Conservation (phyloP, 2,797 vertebrate genomes). For the Pangasius sanitwongsei region DNA sequence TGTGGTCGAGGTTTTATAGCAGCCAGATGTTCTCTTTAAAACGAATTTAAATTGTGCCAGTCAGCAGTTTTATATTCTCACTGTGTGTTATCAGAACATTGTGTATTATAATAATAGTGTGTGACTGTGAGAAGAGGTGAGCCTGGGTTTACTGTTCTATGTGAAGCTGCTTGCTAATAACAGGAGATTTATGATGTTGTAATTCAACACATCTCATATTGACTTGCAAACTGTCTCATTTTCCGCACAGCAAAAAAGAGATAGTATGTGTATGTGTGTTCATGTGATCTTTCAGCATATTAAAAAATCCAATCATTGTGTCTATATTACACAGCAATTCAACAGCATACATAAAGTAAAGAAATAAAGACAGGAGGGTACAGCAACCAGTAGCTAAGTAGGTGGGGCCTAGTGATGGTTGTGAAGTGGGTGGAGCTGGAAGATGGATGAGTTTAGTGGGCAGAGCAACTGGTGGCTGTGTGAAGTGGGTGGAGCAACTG, state of each 20-base stretch:
- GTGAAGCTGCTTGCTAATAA: background rate
- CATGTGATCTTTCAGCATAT: background rate
- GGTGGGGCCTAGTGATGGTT: background rate
- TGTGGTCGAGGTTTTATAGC: background rate
- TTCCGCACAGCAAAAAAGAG: background rate
- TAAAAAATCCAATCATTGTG: background rate
- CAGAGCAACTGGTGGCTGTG: background rate
- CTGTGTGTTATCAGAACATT: background rate
- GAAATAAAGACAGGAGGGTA: background rate
- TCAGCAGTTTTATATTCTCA: background rate
- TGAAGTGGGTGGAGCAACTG: background rate
- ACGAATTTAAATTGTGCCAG: background rate
- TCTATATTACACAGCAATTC: background rate
- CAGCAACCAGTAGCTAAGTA: background rate
- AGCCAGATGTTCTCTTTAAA: conserved; percentile 1
- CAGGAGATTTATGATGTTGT: background rate
- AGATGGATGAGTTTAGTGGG: background rate
- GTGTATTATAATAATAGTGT: background rate
- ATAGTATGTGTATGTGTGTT: background rate
- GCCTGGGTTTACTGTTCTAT: background rate
- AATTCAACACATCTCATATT: background rate
- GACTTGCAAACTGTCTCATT: conserved; percentile 5
- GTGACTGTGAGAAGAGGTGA: background rate
- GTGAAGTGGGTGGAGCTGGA: background rate
- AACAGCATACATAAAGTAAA: background rate